Evolutionary conservation across 2,797 vertebrate species (phyloP).

Genomic region (Hirundo rustica): DNA sequence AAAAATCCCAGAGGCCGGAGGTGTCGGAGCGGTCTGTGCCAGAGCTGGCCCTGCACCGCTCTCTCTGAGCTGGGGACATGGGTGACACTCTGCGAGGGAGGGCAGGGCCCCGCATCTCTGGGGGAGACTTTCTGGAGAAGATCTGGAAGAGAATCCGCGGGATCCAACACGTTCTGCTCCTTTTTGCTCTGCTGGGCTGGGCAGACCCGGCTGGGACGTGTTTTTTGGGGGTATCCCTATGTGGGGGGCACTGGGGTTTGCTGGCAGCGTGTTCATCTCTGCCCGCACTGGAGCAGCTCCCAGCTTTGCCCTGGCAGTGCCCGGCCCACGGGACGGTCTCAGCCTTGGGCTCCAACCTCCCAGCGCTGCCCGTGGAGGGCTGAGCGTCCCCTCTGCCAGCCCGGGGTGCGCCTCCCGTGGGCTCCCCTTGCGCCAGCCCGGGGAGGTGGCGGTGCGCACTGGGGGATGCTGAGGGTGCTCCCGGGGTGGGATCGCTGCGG

Average conservation of each 20-base stretch:
- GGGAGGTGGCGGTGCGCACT: fast-evolving
- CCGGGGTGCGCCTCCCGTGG: neutral
- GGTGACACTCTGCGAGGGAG: neutral
- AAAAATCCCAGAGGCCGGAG: fast-evolving
- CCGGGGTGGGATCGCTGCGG: neutral
- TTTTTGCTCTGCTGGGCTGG: neutral
- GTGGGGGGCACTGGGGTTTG: fast-evolving
- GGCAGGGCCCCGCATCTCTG: neutral
- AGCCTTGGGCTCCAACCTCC: fast-evolving
- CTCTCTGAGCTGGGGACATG: fast-evolving
- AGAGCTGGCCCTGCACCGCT: neutral
- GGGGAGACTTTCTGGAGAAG: neutral
- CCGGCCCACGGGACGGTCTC: fast-evolving
- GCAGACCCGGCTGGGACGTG: fast-evolving
- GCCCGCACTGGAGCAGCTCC: neutral
- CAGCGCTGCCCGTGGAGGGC: neutral
- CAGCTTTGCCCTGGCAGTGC: neutral
- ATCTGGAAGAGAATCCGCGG: neutral
- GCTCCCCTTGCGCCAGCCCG: fast-evolving
- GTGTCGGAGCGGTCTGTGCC: neutral
- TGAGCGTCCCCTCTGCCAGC: neutral
- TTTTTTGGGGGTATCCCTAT: neutral
- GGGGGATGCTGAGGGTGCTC: neutral
- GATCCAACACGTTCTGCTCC: fast-evolving
- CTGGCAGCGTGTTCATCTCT: neutral